Evolutionary conservation across 2,113 vertebrate genomes (phyloP).

Genomic region (Scopus umbretta): DNA sequence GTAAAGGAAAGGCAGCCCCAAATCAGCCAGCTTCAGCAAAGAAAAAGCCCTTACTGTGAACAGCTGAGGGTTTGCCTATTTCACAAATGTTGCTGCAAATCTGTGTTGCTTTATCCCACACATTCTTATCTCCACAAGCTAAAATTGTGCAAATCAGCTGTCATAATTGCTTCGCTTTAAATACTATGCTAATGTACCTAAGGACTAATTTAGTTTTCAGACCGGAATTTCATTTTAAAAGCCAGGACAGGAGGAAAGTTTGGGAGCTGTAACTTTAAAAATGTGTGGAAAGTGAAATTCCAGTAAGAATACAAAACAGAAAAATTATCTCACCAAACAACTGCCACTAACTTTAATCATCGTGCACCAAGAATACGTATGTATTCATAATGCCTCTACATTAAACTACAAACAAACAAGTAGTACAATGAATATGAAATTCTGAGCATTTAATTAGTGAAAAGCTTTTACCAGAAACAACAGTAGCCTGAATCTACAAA

Average conservation of each 20-base stretch:
- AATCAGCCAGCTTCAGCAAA: neutral
- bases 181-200: neutral
- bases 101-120: neutral
- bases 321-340: neutral
- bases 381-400: neutral
- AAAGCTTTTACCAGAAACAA: neutral
- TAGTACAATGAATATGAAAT: neutral
- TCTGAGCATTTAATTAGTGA: neutral
- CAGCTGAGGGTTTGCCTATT: neutral
- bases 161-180: neutral
- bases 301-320: neutral
- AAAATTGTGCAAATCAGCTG: neutral
- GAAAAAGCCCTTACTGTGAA: neutral
- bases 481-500: neutral
- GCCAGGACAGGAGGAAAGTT: neutral
- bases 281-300: fast-evolving
- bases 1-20: neutral
- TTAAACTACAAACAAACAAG: neutral
- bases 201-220: neutral
- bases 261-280: neutral
- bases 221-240: neutral
- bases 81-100: neutral
- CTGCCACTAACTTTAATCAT: neutral
- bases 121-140: neutral
- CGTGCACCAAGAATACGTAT: neutral